Percentiles rank a stretch among this genome's conserved stretches.
Conservation (phyloP, 2,888 invertebrate species). For the Cerceris ruficornis region DNA sequence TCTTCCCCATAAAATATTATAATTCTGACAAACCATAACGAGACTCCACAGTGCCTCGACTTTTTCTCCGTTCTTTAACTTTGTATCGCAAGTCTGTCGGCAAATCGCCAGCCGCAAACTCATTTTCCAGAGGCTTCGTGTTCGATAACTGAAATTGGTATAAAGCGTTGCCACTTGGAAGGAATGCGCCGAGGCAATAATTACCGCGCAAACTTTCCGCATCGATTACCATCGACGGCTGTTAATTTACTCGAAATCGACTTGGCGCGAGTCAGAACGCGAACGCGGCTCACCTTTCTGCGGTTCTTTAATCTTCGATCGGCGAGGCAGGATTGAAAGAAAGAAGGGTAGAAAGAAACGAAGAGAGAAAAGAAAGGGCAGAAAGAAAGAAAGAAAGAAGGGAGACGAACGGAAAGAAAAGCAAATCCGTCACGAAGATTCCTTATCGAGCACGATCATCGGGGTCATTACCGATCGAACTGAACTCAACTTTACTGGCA, state of each 20-base stretch:
- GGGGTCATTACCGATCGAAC: conserved; percentile 49
- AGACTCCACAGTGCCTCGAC: too few relatives aligned
- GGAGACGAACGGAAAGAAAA: conserved; percentile 18
- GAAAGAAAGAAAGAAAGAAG: neutral
- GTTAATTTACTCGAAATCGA: conserved; percentile 34
- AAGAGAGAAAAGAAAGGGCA: neutral
- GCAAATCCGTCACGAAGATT: conserved; percentile 35
- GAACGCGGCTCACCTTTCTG: conserved; percentile 16
- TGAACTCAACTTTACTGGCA: conserved; percentile 35
- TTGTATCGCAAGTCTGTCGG: too few relatives aligned
- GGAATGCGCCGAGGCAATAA: conserved; percentile 26
- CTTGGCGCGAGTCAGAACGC: conserved; percentile 22
- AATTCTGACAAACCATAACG: too few relatives aligned
- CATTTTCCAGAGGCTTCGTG: neutral
- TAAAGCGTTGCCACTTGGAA: neutral
- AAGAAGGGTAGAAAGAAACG: neutral
- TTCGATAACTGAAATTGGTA: neutral
- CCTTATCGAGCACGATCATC: conserved; percentile 55
- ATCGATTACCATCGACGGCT: conserved; percentile 38
- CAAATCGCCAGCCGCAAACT: neutral
- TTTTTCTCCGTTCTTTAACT: too few relatives aligned
- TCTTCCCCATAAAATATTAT: too few relatives aligned
- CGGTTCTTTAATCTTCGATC: conserved; percentile 31
- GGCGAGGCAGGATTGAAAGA: neutral
- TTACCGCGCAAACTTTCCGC: conserved; percentile 37